Percentiles rank a stretch among this genome's conserved stretches.
Conservation (phyloP, 2,888 invertebrate genomes). For the Lithophane ornitopus region DNA sequence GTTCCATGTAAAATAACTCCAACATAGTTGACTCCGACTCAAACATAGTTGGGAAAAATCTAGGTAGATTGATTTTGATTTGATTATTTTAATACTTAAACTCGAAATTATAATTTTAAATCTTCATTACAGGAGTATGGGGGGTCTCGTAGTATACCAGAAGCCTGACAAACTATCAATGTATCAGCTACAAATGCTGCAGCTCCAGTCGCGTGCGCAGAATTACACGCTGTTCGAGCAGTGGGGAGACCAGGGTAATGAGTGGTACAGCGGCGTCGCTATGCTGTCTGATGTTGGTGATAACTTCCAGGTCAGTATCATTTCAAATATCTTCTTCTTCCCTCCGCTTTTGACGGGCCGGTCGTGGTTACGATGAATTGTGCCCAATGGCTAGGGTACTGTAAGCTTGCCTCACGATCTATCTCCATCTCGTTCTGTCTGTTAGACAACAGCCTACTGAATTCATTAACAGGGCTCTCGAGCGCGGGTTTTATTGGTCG, state of each 20-base stretch:
- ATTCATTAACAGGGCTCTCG: background rate
- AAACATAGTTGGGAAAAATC: too few relatives aligned
- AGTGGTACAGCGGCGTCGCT: conserved; percentile 91
- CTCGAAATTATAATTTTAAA: too few relatives aligned
- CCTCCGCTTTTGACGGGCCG: background rate
- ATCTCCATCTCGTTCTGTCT: background rate
- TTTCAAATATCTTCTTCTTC: background rate
- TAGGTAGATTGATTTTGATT: too few relatives aligned
- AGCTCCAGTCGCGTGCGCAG: conserved; percentile 34
- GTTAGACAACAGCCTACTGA: background rate
- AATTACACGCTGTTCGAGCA: conserved; percentile 90
- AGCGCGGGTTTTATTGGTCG: background rate
- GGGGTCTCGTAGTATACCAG: conserved; percentile 84
- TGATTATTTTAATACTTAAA: too few relatives aligned
- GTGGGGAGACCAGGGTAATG: conserved; percentile 93
- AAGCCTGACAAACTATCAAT: conserved; percentile 78
- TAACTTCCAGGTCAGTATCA: conserved; percentile 89
- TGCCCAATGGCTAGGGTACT: background rate
- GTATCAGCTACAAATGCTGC: conserved; percentile 53
- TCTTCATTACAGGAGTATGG: conserved; percentile 74
- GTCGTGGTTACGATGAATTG: background rate
- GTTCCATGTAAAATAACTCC: too few relatives aligned
- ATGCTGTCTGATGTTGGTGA: conserved; percentile 82
- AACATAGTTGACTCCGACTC: too few relatives aligned
- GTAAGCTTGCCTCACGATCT: background rate